Conservation (phyloP, 2,888 invertebrate species). For the Julus scanicus region DNA sequence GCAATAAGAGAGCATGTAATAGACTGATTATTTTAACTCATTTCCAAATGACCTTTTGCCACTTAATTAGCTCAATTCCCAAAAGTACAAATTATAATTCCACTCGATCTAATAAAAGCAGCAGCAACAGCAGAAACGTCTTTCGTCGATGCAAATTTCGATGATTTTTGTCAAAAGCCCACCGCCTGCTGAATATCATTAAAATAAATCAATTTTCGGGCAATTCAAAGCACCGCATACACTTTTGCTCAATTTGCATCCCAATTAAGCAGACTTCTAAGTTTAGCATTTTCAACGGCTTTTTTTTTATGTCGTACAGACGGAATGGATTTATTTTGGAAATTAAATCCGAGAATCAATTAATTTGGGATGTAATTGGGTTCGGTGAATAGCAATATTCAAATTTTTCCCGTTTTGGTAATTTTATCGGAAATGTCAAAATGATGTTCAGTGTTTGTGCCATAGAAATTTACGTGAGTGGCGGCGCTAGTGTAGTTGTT, state of each 20-base stretch:
- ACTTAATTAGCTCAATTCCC: slow-evolving; percentile 2
- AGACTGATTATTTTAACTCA: not conserved
- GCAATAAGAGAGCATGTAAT: too few relatives aligned
- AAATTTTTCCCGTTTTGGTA: not conserved
- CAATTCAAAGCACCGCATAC: not conserved
- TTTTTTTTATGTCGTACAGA: not conserved
- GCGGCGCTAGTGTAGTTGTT: not conserved
- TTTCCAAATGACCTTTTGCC: slow-evolving; percentile 16
- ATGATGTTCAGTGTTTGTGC: not conserved
- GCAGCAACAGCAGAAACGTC: not conserved
- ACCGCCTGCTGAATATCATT: slow-evolving; percentile 21
- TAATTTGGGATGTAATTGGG: not conserved
- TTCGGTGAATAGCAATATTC: not conserved
- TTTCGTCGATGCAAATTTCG: not conserved
- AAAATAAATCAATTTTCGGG: not conserved
- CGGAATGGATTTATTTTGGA: not conserved
- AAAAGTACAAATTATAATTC: not conserved
- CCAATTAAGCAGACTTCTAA: not conserved
- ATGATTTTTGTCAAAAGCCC: slow-evolving; percentile 27
- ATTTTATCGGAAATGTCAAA: not conserved
- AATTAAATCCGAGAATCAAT: slow-evolving; percentile 1
- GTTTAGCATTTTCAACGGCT: not conserved
- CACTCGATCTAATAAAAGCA: not conserved
- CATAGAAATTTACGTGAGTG: not conserved
- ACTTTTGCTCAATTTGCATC: not conserved